phyloP scores from a whole-genome alignment of 2,113 vertebrate species.

The Canis aureus region DNA sequence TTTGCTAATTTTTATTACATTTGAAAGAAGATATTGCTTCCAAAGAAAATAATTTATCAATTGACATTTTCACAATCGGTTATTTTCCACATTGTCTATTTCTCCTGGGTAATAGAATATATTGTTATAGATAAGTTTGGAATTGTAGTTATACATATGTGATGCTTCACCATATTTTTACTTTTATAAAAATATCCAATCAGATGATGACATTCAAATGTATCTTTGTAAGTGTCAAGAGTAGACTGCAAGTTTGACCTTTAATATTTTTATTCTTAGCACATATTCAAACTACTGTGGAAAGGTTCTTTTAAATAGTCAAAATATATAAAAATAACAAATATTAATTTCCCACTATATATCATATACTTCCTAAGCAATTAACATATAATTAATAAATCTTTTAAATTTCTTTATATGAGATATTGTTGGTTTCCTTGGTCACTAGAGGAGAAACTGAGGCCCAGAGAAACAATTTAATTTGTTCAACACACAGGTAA shows the following conservation, averaged over 20 bases:
- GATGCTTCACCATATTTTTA: background rate
- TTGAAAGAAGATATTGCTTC: background rate
- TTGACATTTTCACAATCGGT: background rate
- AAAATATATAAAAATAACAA: background rate
- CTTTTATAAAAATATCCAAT: background rate
- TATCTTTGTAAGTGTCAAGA: background rate
- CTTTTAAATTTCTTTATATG: background rate
- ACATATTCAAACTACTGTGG: background rate
- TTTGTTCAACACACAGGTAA: background rate
- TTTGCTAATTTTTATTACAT: background rate
- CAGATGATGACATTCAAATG: background rate
- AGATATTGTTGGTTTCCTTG: background rate
- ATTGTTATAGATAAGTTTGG: background rate
- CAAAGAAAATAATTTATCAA: background rate
- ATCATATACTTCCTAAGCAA: background rate
- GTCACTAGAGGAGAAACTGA: background rate
- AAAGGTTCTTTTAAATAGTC: background rate
- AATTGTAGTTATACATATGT: background rate
- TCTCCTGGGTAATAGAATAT: background rate
- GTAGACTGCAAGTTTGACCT: background rate
- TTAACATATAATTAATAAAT: background rate
- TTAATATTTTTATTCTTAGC: constrained; percentile 12
- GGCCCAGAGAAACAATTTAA: background rate
- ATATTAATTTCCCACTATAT: background rate
- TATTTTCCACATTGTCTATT: background rate